Percentiles rank a stretch among this genome's conserved stretches.
Conservation (phyloP, 2,113 vertebrate genomes). For the Mirza zaza region DNA sequence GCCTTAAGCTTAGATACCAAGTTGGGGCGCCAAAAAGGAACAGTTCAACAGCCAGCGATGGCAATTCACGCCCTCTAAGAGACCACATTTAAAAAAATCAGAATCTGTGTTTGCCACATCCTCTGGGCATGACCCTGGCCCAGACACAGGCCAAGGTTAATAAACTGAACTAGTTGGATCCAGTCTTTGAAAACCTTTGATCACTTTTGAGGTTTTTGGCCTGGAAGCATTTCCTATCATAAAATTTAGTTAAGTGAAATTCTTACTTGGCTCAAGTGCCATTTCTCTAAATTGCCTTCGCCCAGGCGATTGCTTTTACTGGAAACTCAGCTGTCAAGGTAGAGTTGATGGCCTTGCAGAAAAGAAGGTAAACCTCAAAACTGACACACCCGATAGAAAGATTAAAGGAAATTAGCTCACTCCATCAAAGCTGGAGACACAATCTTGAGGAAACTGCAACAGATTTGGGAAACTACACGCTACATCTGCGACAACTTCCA, state of each 20-base stretch:
- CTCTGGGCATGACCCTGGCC: slow-evolving; percentile 22
- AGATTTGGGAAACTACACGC: background rate
- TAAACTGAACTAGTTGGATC: slow-evolving; percentile 36
- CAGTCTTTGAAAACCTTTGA: slow-evolving; percentile 70
- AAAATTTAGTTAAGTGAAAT: slow-evolving; percentile 57
- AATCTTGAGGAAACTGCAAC: background rate
- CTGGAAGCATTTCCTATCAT: slow-evolving; percentile 64
- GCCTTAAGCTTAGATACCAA: background rate
- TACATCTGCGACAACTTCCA: background rate
- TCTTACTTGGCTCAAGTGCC: slow-evolving; percentile 36
- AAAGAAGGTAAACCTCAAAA: slow-evolving; percentile 21
- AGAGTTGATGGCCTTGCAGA: slow-evolving; percentile 45
- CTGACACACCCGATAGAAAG: background rate
- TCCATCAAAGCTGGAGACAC: background rate
- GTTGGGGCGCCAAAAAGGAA: background rate
- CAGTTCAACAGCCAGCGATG: background rate
- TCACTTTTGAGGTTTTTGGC: slow-evolving; percentile 62
- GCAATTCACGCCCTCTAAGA: background rate
- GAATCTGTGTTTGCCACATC: slow-evolving; percentile 27
- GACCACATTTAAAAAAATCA: slow-evolving; percentile 17
- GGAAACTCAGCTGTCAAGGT: slow-evolving; percentile 53
- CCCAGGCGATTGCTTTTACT: slow-evolving; percentile 50
- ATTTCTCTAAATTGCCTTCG: slow-evolving; percentile 54
- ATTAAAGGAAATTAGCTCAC: background rate
- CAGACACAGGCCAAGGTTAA: slow-evolving; percentile 47